Conservation (phyloP, 30 jellyfish, hydroid and myxozoan genomes). For the Catostylus mosaicus region DNA sequence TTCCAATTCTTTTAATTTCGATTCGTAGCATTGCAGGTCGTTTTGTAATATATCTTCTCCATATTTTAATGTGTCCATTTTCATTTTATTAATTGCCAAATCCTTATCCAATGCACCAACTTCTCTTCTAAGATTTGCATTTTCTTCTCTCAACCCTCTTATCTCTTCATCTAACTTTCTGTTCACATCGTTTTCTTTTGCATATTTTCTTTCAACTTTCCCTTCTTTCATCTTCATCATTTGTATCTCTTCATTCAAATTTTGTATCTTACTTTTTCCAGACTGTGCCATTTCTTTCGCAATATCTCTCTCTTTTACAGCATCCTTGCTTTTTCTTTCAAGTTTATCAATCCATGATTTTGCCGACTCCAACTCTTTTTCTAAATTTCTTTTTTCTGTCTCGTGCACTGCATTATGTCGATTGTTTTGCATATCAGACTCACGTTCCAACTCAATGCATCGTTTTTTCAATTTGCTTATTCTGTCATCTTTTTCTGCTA, state of each 20-base stretch:
- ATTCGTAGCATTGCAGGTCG: conserved; percentile 41
- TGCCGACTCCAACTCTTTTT: conserved; percentile 39
- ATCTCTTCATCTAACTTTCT: conserved; percentile 33
- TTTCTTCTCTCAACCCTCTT: conserved; percentile 27
- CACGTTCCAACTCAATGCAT: conserved; percentile 29
- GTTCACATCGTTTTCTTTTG: conserved; percentile 22
- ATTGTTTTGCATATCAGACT: background rate
- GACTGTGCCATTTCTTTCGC: conserved; percentile 37
- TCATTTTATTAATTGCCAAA: conserved; percentile 47
- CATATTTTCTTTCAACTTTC: conserved; percentile 36
- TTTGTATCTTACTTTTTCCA: conserved; percentile 31
- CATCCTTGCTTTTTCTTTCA: conserved; percentile 30
- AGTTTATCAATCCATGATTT: conserved; percentile 22
- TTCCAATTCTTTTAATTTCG: conserved; percentile 34
- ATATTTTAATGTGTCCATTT: conserved; percentile 56
- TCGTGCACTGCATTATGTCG: background rate
- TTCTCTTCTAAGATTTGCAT: conserved; percentile 51
- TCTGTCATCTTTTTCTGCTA: conserved; percentile 60
- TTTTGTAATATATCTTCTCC: conserved; percentile 65
- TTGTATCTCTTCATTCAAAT: conserved; percentile 36
- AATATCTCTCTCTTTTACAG: conserved; percentile 8
- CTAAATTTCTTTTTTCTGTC: conserved; percentile 12
- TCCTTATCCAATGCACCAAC: conserved; percentile 65
- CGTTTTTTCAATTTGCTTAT: conserved; percentile 26
- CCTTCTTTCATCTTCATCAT: conserved; percentile 12